phyloP scores from a whole-genome alignment of 2,113 vertebrate genomes.

The Microcebus tavaratra region DNA sequence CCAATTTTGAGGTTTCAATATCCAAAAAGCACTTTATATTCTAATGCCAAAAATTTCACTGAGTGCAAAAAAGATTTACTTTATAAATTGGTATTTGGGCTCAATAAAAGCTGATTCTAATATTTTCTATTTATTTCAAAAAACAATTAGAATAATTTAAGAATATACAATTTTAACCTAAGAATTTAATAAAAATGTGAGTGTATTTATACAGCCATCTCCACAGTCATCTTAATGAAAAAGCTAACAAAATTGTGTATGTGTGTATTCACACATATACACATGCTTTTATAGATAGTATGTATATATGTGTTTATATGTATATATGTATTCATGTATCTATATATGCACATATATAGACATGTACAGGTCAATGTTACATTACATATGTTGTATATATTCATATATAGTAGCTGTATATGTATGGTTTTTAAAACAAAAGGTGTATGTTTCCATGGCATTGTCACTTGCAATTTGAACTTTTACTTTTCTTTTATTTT shows the following conservation, averaged over 20 bases:
- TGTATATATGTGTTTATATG: background rate
- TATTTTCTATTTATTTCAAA: slow-evolving; percentile 47
- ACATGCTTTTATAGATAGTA: background rate
- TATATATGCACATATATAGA: background rate
- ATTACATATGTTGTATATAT: background rate
- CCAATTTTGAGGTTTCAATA: slow-evolving; percentile 46
- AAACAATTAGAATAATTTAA: slow-evolving; percentile 36
- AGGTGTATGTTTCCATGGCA: background rate
- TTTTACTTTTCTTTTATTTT: background rate
- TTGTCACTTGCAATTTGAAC: background rate
- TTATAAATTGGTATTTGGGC: slow-evolving; percentile 20
- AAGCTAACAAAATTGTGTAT: background rate
- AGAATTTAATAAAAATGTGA: background rate
- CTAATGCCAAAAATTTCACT: slow-evolving; percentile 24
- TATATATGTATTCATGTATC: background rate
- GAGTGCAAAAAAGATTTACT: slow-evolving; percentile 25
- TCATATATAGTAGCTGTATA: background rate
- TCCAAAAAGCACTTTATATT: slow-evolving; percentile 39
- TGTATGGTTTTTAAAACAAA: background rate
- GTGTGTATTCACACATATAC: background rate
- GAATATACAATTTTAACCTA: slow-evolving; percentile 38
- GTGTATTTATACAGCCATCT: background rate
- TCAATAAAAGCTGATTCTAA: background rate
- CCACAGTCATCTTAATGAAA: slow-evolving; percentile 30
- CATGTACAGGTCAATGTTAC: background rate